phyloP scores from a whole-genome alignment of 2,113 vertebrate species.

The Dipodomys spectabilis region DNA sequence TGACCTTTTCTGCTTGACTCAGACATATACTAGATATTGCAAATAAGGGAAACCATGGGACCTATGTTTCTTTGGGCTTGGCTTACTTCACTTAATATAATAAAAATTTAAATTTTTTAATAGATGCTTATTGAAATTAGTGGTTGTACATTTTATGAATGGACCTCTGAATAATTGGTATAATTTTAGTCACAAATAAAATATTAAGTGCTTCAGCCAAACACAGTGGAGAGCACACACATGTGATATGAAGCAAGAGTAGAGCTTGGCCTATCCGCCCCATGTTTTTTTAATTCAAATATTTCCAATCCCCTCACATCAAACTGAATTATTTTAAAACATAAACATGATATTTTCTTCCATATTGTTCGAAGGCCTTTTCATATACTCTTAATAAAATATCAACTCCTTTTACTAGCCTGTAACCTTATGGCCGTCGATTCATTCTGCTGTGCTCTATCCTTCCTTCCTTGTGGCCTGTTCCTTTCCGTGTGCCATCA shows the following conservation, averaged over 20 bases:
- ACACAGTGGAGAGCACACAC: fast-evolving
- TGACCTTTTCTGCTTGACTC: too few relatives aligned
- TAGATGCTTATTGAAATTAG: background rate
- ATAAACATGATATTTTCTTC: background rate
- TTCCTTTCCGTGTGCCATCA: too few relatives aligned
- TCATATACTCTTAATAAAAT: background rate
- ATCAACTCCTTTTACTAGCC: background rate
- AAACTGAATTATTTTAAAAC: background rate
- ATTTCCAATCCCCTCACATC: background rate
- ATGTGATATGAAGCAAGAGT: background rate
- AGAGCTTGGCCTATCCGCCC: background rate
- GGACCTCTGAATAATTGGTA: background rate
- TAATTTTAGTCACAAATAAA: background rate
- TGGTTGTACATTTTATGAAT: background rate
- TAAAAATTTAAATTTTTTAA: background rate
- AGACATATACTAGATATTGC: too few relatives aligned
- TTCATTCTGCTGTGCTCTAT: background rate
- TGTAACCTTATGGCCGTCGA: fast-evolving
- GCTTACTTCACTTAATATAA: too few relatives aligned
- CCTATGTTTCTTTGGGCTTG: too few relatives aligned
- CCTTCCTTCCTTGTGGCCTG: background rate
- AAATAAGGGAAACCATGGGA: too few relatives aligned
- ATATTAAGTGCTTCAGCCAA: background rate
- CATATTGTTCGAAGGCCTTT: too few relatives aligned
- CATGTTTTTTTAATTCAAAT: background rate